Percentiles rank a stretch among this genome's conserved stretches.
Evolutionary conservation across 1,140 invertebrate genomes (phyloP).

Genomic region (Drosophila carrolli): DNA sequence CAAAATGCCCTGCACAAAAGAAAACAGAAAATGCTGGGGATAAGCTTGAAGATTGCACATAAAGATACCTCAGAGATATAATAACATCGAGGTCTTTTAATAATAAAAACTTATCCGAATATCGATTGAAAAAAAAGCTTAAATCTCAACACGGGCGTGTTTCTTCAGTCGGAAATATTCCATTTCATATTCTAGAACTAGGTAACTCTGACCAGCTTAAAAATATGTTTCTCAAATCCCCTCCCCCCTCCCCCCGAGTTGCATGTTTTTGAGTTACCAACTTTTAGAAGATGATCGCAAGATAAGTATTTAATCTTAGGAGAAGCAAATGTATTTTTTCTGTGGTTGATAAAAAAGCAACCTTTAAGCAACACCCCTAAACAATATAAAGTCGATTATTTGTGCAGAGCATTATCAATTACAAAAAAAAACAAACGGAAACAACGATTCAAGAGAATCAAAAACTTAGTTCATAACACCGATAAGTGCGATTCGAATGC

Average conservation of each 20-base stretch:
- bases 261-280: not conserved
- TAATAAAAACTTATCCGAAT: not conserved
- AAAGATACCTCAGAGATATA: not conserved
- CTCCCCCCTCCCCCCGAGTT: not conserved
- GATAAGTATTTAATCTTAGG: not conserved
- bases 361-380: too few relatives aligned
- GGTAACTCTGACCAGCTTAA: not conserved
- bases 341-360: not conserved
- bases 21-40: not conserved
- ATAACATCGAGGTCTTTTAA: not conserved
- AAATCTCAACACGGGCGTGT: too few relatives aligned
- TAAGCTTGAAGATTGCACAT: not conserved
- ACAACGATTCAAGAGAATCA: slow-evolving; percentile 42
- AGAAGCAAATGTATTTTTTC: not conserved
- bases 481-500: slow-evolving; percentile 61
- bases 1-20: slow-evolving; percentile 22
- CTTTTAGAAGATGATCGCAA: not conserved
- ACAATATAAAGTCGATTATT: not conserved
- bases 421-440: slow-evolving; percentile 14
- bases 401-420: slow-evolving; percentile 15
- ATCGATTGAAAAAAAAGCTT: not conserved
- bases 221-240: not conserved
- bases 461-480: slow-evolving; percentile 63
- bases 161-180: not conserved
- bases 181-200: not conserved